A percentile compares a stretch with the other conserved stretches of the same genome.
phyloP scores from a whole-genome alignment of 2,113 vertebrate genomes.

The Phrynosoma platyrhinos region DNA sequence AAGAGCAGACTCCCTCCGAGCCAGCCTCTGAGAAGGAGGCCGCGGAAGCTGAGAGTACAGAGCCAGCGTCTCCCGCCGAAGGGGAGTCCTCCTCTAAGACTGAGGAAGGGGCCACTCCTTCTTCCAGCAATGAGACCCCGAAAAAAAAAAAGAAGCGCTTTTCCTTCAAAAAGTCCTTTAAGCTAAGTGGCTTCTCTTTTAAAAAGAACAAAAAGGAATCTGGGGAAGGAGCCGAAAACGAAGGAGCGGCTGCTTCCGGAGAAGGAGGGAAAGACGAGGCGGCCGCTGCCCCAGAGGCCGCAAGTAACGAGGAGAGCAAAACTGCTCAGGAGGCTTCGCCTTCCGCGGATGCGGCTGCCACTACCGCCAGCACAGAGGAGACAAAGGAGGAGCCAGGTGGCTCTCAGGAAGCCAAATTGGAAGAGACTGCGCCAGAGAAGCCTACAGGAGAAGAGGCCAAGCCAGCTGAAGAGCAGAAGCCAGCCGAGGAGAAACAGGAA shows the following conservation, averaged over 20 bases:
- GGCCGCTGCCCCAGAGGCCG: conserved; percentile 68
- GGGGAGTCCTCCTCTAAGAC: conserved; percentile 81
- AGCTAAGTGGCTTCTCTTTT: conserved; percentile 95
- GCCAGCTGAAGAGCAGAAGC: conserved; percentile 52
- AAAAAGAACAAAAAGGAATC: conserved; percentile 96
- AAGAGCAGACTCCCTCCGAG: conserved; percentile 63
- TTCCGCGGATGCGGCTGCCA: conserved; percentile 58
- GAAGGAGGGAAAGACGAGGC: conserved; percentile 78
- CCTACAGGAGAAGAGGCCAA: conserved; percentile 79
- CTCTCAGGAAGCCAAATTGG: conserved; percentile 74
- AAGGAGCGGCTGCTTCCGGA: conserved; percentile 76
- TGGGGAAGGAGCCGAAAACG: conserved; percentile 81
- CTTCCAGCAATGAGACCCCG: conserved; percentile 91
- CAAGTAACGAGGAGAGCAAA: conserved; percentile 63
- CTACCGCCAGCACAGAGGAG: conserved; percentile 68
- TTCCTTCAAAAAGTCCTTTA: conserved; percentile 98
- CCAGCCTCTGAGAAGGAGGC: conserved; percentile 69
- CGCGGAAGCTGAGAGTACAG: conserved; percentile 79
- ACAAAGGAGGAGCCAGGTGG: conserved; percentile 75
- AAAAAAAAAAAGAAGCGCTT: conserved; percentile 98
- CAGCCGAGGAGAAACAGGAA: conserved; percentile 68
- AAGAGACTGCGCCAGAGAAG: conserved; percentile 76
- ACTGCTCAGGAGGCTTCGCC: conserved; percentile 68
- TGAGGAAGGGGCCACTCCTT: conserved; percentile 80
- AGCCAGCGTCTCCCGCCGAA: conserved; percentile 81